Conservation (phyloP, 1,140 invertebrate genomes). For the Papilio dardanus region DNA sequence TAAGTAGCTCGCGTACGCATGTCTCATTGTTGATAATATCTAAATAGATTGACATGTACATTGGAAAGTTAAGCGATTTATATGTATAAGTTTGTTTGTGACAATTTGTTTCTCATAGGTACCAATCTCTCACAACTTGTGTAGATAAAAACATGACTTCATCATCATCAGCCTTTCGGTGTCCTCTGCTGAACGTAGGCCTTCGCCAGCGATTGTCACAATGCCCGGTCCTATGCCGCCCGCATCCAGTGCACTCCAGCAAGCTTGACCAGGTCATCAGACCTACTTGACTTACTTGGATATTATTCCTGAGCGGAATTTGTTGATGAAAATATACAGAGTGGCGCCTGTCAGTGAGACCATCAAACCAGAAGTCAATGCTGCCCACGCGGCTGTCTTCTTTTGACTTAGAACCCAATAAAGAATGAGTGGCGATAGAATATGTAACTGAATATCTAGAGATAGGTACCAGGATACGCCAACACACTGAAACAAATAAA, state of each 20-base stretch:
- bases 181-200: too few species aligned
- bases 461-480: constrained; percentile 70
- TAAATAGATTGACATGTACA: background rate
- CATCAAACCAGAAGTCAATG: background rate
- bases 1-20: background rate
- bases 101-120: too few species aligned
- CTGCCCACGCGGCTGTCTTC: constrained; percentile 3
- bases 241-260: too few species aligned
- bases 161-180: too few species aligned
- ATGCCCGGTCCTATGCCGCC: too few species aligned
- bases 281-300: constrained; percentile 43
- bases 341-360: background rate
- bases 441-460: constrained; percentile 44
- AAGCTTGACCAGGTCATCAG: too few species aligned
- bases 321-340: constrained; percentile 58
- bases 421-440: background rate
- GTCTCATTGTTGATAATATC: background rate
- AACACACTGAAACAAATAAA: constrained; percentile 24
- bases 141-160: too few species aligned
- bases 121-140: background rate
- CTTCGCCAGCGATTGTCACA: too few species aligned
- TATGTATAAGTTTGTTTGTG: too few species aligned
- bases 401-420: background rate
- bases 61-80: background rate
- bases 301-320: constrained; percentile 43